Base-by-base conservation (phyloP, 2,888 invertebrate genomes). In the Oscheius sp. region DNA sequence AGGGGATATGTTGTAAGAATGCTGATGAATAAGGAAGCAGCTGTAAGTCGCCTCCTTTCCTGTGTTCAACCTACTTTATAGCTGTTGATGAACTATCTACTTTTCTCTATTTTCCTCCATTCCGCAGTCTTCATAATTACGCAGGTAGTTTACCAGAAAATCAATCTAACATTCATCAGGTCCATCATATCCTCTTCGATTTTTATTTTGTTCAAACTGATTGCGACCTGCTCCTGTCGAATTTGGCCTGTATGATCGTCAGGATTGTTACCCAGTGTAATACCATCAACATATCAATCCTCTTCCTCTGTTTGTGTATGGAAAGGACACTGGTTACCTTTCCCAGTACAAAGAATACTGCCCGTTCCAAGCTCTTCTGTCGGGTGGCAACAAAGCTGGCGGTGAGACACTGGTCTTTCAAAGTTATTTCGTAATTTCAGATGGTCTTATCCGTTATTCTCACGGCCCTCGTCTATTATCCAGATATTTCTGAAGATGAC, bases 101-200 rank as follows among this genome's bases (percentile, higher is more conserved):
- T 63, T 2, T 9, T 46, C 1, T 23, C 45, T 16, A 45, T 63
- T 3, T 43, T 21, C 13, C 16, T 45, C 16, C 63, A 63, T 16
- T 43, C 45, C 41, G 23, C 21, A 0, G 27, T 41, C 12, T 63
- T 63, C 16, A 21, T 45, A 7, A 23, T 13, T 9, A 45, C 46
- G 5, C 25, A 58, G 25, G 58, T 58, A 58, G 5, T 25, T 5
- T 18, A 7, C 49, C 49, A 5, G 2, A 6, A 13, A 7, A 35
- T 9, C 9, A 35, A 35, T 29, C 27, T 12, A 25, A 13, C 7
- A 23, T 6, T 25, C 9, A 16, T 21, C 46, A 63, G 63, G 45
- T 46, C 43, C 63, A 63, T 25, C 63, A 63, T 45, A 45, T 63
- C 2, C 12, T 63, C 21, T 63, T 21, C 16, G 46, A 63, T 25